Evolutionary conservation across 1,140 invertebrate genomes (phyloP), one percentile per base, ranked within the genome.

Genomic region (Drosophila malerkotliana): DNA sequence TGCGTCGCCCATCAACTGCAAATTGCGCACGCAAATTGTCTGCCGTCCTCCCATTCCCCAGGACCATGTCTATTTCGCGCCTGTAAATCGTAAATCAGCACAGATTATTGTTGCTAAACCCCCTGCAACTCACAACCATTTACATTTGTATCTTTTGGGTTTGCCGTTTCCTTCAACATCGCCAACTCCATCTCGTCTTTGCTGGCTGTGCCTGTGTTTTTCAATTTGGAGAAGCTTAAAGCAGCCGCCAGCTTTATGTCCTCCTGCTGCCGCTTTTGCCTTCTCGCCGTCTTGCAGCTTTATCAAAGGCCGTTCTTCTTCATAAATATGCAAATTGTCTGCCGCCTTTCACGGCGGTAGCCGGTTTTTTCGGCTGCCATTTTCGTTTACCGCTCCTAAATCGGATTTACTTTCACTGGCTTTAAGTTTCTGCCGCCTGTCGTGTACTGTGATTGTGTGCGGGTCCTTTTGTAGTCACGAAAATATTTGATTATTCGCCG

Each of bases 301-400:
- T 77, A 76, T 77, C 66, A 80, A 80, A 76, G 78, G 64, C 78
- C 66, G 61, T 79, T 80, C 72, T 87, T 87, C 87, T 90, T 90
- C 82, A 90, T 90, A 90, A 90, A 90, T 90, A 90, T 90, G 87
- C 81, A 90, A 90, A 90, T 90, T 90, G 72, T 60, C 30, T 47
- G 53, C 62, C 21, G 58, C 57, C 37, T 57, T 56, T 34, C 68
- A 14, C 34, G 47, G 39, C 12, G 8, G 51, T 48, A n/a, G 44
- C 24, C 49, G 32, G 14, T 4, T 30, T 30, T 47, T 62, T 49
- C 52, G 52, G 56, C 63, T 62, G 47, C 72, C 54, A 44, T 56
- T 72, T 63, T 67, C 41, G 44, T 47, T 21, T 18, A 21, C 15
- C 49, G 62, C 60, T 49, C 45, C 64, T 72, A 75, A 76, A 72